Base-by-base conservation (phyloP, 2,113 vertebrate genomes). In the Chauna torquata region DNA sequence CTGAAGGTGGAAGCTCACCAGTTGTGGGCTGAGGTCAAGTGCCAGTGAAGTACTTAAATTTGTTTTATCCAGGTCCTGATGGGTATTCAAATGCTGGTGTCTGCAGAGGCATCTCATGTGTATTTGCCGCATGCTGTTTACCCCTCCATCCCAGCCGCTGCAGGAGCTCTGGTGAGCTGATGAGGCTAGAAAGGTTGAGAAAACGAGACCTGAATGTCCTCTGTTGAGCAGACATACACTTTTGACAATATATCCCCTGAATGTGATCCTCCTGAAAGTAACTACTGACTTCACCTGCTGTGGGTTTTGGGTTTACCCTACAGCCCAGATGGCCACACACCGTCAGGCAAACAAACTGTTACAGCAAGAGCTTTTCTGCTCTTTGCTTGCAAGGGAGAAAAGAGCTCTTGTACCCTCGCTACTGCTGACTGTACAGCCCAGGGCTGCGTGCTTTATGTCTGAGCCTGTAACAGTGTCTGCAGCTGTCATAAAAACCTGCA, bases 401-500 rank as follows among this genome's bases (percentile, higher is more conserved):
- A 66, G 24, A 25, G 12, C 13, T 82, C 90, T 59, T 76, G 55
- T 70, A 54, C 59, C 77, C 49, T 66, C 16, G 72, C 61, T 93
- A 84, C 86, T 27, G 34, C 76, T 57, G 80, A 38, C 22, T 38
- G 8, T 23, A 65, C 25, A 69, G 72, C 92, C 86, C 58, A 88
- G 81, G 78, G 95, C 92, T 87, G 54, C 77, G 87, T 93, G 86
- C 47, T 95, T 70, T 92, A 49, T 1, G 25, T 66, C 92, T 93
- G 88, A 93, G 88, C 78, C 86, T 91, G 32, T 74, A 82, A 93
- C 78, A 30, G 55, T 0, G 50, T 86, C 93, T 94, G 92, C 94
- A 92, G 88, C 90, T 93, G 93, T 59, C 94, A 77, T 0, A 80
- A 80, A 87, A 89, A 85, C 85, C 91, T 95, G 87, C 74, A 69